These are phyloP conservation scores for Tonatia bakeri DNA, from an alignment of 2,113 vertebrate genomes.

Conservation along the genomic window DNA sequence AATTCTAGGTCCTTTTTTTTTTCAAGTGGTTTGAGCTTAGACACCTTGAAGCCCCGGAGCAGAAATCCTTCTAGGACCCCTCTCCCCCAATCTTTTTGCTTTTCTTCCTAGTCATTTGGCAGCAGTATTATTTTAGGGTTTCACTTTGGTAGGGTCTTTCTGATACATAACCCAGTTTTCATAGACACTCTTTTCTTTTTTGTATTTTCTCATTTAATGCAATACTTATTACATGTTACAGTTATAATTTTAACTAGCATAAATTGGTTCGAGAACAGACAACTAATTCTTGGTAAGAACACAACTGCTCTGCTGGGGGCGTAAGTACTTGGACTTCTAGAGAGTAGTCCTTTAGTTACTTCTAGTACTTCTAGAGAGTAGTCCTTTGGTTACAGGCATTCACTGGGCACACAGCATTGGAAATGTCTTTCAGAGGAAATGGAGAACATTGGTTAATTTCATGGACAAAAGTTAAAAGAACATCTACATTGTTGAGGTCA, in stretches of 20 bases:
- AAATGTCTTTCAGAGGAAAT: not conserved
- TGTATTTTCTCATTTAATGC: conserved; percentile 12
- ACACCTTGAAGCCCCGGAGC: not conserved
- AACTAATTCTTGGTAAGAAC: not conserved
- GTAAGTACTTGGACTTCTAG: not conserved
- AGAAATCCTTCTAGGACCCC: not conserved
- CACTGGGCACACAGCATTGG: not conserved
- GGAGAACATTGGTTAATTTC: not conserved
- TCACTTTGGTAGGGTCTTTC: conserved; percentile 8
- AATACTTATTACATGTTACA: not conserved
- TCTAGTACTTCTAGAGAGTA: not conserved
- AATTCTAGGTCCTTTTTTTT: not conserved
- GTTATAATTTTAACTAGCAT: not conserved
- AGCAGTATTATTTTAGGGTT: not conserved
- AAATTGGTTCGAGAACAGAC: not conserved
- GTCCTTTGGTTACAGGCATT: not conserved
- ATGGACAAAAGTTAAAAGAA: not conserved
- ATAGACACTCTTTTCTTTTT: not conserved
- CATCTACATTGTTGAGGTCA: not conserved
- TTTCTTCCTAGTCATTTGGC: not conserved
- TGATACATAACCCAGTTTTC: not conserved
- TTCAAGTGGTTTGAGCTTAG: not conserved
- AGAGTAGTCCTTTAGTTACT: not conserved
- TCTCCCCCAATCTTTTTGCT: not conserved
- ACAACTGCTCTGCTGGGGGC: not conserved